Base-by-base conservation (phyloP, 2,888 invertebrate species). In the Trisateles emortualis region DNA sequence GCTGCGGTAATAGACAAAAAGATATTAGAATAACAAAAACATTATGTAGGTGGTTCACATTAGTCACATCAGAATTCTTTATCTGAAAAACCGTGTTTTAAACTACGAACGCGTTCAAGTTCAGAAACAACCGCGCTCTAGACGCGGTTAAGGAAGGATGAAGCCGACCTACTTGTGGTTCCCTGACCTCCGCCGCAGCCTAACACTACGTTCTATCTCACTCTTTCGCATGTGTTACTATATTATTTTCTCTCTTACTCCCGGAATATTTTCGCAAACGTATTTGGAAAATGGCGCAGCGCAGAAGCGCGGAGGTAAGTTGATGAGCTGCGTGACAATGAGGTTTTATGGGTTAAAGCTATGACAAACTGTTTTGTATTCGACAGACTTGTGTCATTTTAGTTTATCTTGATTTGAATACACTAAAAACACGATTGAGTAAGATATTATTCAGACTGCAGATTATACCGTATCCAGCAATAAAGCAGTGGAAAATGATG, bases 121-220 rank as follows among this genome's bases (percentile, higher is more conserved):
- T 91, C 90, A 90, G 80, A 83, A 83, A 67, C 74, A 71, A 76
- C 59, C 69, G 61, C 74, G 77, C 78, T 79, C 78, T 82, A 84
- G 84, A 82, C 84, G 74, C 78, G 78, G 78, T 83, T 82, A 82
- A 81, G 87, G 88, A 90, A 92, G 92, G 91, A 92, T 88, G 90
- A 82, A 88, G 86, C 75, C 88, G 90, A 89, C 92, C 92, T 82
- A 92, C 90, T 92, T 92, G 88, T 83, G 87, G 92, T 91, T 92
- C 92, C 86, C 86, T 91, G 92, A 92, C 92, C 92, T 90, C 91
- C 84, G 82, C 81, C 76, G 82, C 86, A 88, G 84, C 90, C 88
- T 88, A 90, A 86, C 89, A 81, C 54, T 33, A 49, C 50, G 67
- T 48, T 85, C 86, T 76, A 79, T 78, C 68, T 89, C 79, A 11